Evolutionary conservation across 53 echinoderm and acorn worm genomes (phyloP), one percentile per base, ranked within the genome.

Genomic region (Astropecten irregularis): DNA sequence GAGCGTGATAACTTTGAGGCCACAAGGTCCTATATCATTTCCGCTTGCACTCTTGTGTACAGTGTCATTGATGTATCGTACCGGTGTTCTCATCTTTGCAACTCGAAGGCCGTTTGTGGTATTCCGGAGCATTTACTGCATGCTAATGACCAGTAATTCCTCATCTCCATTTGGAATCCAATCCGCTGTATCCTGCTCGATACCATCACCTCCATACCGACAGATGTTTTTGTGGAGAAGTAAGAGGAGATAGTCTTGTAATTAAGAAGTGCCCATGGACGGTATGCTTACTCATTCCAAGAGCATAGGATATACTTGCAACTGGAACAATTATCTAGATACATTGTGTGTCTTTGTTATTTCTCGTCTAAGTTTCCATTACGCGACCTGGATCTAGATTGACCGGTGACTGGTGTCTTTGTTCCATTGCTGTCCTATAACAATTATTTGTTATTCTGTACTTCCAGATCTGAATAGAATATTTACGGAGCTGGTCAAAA

Each of bases 221-320:
- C 79, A 79, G 79, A 40, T 79, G 79, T 61, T 79, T 79, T 79
- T 44, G 61, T 79, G 61, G 62, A 56, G 79, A 32, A 47, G 68
- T 68, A 46, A 9, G 39, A 58, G 42, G 76, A 4, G 76, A 26
- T 61, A 46, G 40, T 61, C 62, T 62, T 8, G 46, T 62, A 62
- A 79, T 79, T 79, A 79, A 79, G 50, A 39, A 13, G 46, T 14
- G 44, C 48, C 62, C 79, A 46, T 79, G 76, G 34, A 31, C 18
- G 36, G 48, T 42, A 79, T 62, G 44, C 61, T 29, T 44, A 21
- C 23, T 2, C 9, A 36, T n/a, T n/a, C n/a, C n/a, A n/a, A n/a
- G n/a, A n/a, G n/a, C n/a, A n/a, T n/a, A n/a, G n/a, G n/a, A n/a
- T n/a, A n/a, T n/a, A n/a, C n/a, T n/a, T n/a, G n/a, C n/a, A n/a